Conservation (phyloP, 1,140 invertebrate genomes). For the Asbolus verrucosus region DNA sequence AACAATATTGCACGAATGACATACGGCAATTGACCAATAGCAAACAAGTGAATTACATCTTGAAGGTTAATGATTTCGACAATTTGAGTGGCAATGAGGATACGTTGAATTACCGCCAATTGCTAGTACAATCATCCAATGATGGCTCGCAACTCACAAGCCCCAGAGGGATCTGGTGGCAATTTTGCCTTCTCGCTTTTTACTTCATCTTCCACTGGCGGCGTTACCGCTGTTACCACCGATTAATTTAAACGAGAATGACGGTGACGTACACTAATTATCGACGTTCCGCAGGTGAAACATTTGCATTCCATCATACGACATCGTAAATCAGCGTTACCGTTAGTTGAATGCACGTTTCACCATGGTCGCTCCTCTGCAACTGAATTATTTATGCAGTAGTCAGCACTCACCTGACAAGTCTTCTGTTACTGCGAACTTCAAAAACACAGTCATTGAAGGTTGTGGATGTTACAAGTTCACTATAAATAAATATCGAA, state of each 20-base stretch:
- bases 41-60: slow-evolving; percentile 47
- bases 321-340: slow-evolving; percentile 35
- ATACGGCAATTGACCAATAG: slow-evolving; percentile 39
- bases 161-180: slow-evolving; percentile 9
- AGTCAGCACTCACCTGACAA: slow-evolving; percentile 13
- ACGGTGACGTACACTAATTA: not conserved
- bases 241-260: no score
- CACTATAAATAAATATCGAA: not conserved
- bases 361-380: slow-evolving; percentile 17
- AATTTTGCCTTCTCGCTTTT: not conserved
- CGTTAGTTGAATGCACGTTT: slow-evolving; percentile 36
- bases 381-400: slow-evolving; percentile 39
- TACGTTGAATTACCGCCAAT: slow-evolving; percentile 55
- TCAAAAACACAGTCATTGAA: no score
- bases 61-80: slow-evolving; percentile 52
- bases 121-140: slow-evolving; percentile 53
- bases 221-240: no score
- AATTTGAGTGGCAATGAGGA: slow-evolving; percentile 53
- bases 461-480: slow-evolving; percentile 13
- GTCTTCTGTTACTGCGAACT: no score
- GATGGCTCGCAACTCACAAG: slow-evolving; percentile 36
- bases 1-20: slow-evolving; percentile 32
- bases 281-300: slow-evolving; percentile 11
- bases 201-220: no score
- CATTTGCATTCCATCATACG: slow-evolving; percentile 19